Evolutionary conservation across 1,140 invertebrate genomes (phyloP).

Genomic region (Saxidomus purpurata): DNA sequence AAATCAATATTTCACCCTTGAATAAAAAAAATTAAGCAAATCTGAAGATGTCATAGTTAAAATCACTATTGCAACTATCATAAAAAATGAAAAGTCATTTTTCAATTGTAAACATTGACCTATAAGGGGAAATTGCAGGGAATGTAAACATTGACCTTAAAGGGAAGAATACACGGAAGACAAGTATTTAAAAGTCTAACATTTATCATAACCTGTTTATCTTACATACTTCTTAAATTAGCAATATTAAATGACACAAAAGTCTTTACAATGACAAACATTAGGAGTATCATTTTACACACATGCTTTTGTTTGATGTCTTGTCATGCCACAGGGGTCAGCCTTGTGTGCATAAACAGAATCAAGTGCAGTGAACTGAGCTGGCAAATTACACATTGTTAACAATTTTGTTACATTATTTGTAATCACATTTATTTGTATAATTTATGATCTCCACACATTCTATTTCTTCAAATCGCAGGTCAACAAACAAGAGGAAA

Average conservation of each 20-base stretch:
- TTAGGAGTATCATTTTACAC: not conserved
- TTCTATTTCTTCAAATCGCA: too few species aligned
- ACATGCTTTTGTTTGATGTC: constrained; percentile 6
- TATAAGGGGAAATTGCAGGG: too few species aligned
- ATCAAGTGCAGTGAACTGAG: not conserved
- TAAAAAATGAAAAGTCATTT: too few species aligned
- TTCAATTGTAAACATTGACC: too few species aligned
- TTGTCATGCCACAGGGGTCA: not conserved
- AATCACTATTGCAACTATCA: too few species aligned
- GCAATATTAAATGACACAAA: not conserved
- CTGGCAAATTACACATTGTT: constrained; percentile 30
- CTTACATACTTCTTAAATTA: constrained; percentile 10
- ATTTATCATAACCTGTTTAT: not conserved
- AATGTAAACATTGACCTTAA: too few species aligned
- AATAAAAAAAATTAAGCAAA: too few species aligned
- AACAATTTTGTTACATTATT: constrained; percentile 9
- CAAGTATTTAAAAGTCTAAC: not conserved
- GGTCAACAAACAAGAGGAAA: too few species aligned
- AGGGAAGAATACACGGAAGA: not conserved
- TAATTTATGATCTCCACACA: not conserved
- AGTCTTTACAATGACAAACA: constrained; percentile 10
- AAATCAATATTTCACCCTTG: too few species aligned
- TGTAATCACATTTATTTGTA: not conserved
- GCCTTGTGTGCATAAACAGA: not conserved
- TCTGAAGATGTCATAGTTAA: too few species aligned